Evolutionary conservation across 2,888 invertebrate species (phyloP).

Genomic region (Leucoptera coffeella): DNA sequence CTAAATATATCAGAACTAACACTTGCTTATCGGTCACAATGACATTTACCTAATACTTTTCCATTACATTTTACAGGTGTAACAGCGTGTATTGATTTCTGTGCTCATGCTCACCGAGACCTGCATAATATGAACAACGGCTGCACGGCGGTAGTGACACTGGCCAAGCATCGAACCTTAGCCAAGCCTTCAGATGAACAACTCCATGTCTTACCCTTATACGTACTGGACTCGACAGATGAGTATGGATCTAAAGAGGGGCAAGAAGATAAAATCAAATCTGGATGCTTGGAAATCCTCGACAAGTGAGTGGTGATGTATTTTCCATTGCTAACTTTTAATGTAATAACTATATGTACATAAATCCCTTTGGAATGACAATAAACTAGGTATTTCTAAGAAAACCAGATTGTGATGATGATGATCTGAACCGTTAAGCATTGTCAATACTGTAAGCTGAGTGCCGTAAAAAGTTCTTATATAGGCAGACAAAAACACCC

Average conservation of each 20-base stretch:
- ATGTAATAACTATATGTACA: too few relatives aligned
- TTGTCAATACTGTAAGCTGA: too few relatives aligned
- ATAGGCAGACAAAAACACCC: too few relatives aligned
- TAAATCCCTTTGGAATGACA: too few relatives aligned
- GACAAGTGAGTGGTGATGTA: slow-evolving; percentile 71
- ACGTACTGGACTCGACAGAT: slow-evolving; percentile 84
- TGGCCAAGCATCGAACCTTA: slow-evolving; percentile 70
- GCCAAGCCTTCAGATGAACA: slow-evolving; percentile 82
- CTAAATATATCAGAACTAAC: too few relatives aligned
- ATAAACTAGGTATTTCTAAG: too few relatives aligned
- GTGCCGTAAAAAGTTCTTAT: too few relatives aligned
- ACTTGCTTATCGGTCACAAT: too few relatives aligned
- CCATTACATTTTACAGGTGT: slow-evolving; percentile 54
- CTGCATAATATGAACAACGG: slow-evolving; percentile 96
- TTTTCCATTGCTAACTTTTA: slow-evolving; percentile 4
- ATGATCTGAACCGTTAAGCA: too few relatives aligned
- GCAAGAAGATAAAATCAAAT: slow-evolving; percentile 74
- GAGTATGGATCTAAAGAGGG: slow-evolving; percentile 82
- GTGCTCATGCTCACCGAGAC: slow-evolving; percentile 93
- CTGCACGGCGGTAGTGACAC: slow-evolving; percentile 89
- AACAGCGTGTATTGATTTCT: slow-evolving; percentile 94
- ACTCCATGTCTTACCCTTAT: slow-evolving; percentile 86
- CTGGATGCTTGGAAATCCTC: slow-evolving; percentile 73
- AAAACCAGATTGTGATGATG: too few relatives aligned
- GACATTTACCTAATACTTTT: too few relatives aligned